Conservation (phyloP, 2,113 vertebrate species). For the Nestor notabilis region DNA sequence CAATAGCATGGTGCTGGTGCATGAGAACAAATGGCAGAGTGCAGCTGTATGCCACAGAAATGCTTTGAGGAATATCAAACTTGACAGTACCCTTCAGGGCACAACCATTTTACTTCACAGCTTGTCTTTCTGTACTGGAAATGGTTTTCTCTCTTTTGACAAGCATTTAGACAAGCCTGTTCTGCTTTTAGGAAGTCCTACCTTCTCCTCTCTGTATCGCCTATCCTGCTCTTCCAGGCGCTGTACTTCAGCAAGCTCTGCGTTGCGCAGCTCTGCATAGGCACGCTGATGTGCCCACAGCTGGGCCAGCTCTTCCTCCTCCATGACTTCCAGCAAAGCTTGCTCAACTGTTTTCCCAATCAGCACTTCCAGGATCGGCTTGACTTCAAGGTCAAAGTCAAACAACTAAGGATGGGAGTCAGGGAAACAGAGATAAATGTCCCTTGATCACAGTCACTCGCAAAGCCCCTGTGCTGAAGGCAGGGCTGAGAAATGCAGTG, state of each 20-base stretch:
- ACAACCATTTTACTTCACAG: neutral
- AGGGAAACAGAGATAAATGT: neutral
- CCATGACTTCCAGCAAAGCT: constrained; percentile 91
- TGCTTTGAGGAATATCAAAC: neutral
- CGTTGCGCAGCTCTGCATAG: constrained; percentile 55
- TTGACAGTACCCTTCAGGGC: neutral
- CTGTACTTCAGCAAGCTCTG: constrained; percentile 87
- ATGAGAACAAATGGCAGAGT: neutral
- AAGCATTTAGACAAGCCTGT: neutral
- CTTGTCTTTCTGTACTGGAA: neutral
- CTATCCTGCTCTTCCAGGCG: constrained; percentile 89
- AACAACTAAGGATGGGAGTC: constrained; percentile 83
- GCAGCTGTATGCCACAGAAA: neutral
- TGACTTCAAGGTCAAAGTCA: constrained; percentile 93
- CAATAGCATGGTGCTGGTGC: neutral
- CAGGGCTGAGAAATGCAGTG: neutral
- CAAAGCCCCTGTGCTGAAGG: neutral
- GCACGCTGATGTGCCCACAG: constrained; percentile 73
- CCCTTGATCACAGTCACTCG: neutral
- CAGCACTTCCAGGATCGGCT: constrained; percentile 88
- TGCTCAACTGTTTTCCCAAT: constrained; percentile 93
- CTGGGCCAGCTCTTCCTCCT: constrained; percentile 90
- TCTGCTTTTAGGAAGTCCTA: constrained; percentile 10
- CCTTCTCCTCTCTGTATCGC: constrained; percentile 66
- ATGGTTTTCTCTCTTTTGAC: neutral